Evolutionary conservation across 2,888 invertebrate genomes (phyloP).

Genomic region (Yponomeuta plumbellus): DNA sequence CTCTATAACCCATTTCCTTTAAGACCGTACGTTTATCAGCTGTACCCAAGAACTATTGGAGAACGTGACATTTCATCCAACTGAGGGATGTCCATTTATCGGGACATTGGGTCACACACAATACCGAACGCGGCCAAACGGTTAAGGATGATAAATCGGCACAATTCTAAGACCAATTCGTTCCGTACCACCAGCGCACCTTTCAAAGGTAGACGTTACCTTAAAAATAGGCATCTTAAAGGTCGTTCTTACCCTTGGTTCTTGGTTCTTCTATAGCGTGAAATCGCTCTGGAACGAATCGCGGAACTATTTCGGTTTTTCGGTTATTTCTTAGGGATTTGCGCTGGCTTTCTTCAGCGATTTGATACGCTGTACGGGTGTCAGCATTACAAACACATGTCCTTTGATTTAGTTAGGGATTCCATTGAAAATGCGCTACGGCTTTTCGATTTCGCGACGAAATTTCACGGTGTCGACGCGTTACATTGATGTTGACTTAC

Average conservation of each 20-base stretch:
- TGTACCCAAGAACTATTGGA: constrained; percentile 44
- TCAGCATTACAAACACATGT: constrained; percentile 73
- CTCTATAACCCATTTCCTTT: constrained; percentile 3
- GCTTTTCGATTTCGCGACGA: constrained; percentile 67
- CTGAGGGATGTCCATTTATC: constrained; percentile 62
- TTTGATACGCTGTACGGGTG: constrained; percentile 71
- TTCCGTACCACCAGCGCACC: constrained; percentile 54
- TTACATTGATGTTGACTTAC: constrained; percentile 76
- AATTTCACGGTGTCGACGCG: constrained; percentile 69
- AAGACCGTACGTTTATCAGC: constrained; percentile 27
- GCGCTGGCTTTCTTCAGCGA: constrained; percentile 74
- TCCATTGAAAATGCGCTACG: constrained; percentile 57
- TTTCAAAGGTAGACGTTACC: constrained; percentile 60
- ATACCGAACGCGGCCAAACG: constrained; percentile 48
- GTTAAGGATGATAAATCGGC: constrained; percentile 74
- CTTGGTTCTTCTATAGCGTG: constrained; percentile 42
- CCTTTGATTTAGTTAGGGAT: constrained; percentile 59
- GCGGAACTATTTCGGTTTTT: constrained; percentile 77
- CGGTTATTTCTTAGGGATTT: constrained; percentile 77
- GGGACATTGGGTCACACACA: constrained; percentile 33
- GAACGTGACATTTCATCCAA: constrained; percentile 65
- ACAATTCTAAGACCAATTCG: constrained; percentile 60
- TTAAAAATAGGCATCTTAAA: constrained; percentile 20
- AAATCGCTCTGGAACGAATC: constrained; percentile 71
- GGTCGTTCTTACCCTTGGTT: not conserved